Base-by-base conservation (phyloP, 2,888 invertebrate genomes). In the Ceriagrion tenellum region DNA sequence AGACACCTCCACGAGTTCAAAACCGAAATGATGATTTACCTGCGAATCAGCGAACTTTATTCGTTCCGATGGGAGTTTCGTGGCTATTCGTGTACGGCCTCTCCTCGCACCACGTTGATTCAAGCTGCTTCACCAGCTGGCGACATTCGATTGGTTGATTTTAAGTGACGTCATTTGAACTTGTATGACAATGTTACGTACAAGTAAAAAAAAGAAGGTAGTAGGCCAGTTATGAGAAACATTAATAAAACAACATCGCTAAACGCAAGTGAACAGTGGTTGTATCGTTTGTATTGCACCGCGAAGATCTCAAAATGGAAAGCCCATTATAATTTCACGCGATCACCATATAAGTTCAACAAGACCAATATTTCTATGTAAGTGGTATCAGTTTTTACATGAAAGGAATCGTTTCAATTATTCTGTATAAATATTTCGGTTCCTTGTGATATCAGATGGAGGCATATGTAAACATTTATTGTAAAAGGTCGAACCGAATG, bases 61-160 rank as follows among this genome's bases (percentile, higher is more conserved):
- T 69, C 23, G 59, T 74, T 47, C 0, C 69, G 47, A 69, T n/a
- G 40, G 13, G 23, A 26, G n/a, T 47, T 69, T 55, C 69, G 93
- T 93, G 93, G 69, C 74, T 35, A 93, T 47, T 40, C 93, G 93
- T 93, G 93, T 93, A 93, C 63, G 40, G 23, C 69, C 93, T 91
- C 40, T 93, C 69, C 63, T 93, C 55, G 93, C 69, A 47, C 93
- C 93, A 93, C 93, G 93, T 93, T 93, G 93, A 93, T 93, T 93
- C 93, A 93, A 93, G 93, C 93, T 69, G 74, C 93, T 69, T 93
- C 93, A 91, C 95, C 95, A 95, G 95, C 95, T 95, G 95, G 95
- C 95, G 95, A 47, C 47, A 56, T 81, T 55, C 90, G 55, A 95
- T 95, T 95, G 95, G 95, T 95, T 18, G 91, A 91, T 81, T 26